Conservation (phyloP, 30 jellyfish, hydroid and myxozoan species). For the Pseudorhiza aurosa region DNA sequence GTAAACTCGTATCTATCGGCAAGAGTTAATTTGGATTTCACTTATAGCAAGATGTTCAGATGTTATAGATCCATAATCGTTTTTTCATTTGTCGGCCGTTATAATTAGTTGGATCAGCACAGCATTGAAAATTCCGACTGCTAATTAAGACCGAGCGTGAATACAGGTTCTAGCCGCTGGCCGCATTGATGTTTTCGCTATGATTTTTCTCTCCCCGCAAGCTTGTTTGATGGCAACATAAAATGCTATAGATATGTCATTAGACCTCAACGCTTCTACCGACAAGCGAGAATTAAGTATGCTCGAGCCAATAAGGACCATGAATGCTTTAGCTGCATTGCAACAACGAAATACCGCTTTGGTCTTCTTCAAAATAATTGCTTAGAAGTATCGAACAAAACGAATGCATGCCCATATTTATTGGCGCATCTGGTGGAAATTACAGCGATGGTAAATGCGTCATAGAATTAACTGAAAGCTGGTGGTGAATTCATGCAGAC, state of each 20-base stretch:
- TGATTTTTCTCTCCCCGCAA: background rate
- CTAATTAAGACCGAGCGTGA: conserved; percentile 6
- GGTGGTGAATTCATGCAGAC: too few species aligned
- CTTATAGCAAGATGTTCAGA: conserved; percentile 18
- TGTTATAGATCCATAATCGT: conserved; percentile 14
- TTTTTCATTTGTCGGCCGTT: conserved; percentile 46
- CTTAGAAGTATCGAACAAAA: too few species aligned
- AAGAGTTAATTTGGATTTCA: conserved; percentile 26
- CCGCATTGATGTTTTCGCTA: background rate
- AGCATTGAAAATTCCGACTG: conserved; percentile 38
- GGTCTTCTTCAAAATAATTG: too few species aligned
- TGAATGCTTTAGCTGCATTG: too few species aligned
- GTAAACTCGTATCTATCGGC: conserved; percentile 32
- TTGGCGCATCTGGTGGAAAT: too few species aligned
- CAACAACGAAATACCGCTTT: too few species aligned
- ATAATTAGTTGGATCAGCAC: conserved; percentile 50
- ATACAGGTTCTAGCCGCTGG: conserved; percentile 3
- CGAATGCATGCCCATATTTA: too few species aligned
- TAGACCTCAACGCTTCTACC: background rate
- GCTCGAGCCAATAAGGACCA: background rate
- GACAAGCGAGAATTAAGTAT: background rate
- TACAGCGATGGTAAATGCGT: too few species aligned
- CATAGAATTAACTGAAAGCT: too few species aligned
- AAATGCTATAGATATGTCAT: background rate
- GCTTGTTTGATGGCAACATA: background rate